phyloP scores from a whole-genome alignment of 2,888 invertebrate species.

The Scaptomyza cyrtandrae region DNA sequence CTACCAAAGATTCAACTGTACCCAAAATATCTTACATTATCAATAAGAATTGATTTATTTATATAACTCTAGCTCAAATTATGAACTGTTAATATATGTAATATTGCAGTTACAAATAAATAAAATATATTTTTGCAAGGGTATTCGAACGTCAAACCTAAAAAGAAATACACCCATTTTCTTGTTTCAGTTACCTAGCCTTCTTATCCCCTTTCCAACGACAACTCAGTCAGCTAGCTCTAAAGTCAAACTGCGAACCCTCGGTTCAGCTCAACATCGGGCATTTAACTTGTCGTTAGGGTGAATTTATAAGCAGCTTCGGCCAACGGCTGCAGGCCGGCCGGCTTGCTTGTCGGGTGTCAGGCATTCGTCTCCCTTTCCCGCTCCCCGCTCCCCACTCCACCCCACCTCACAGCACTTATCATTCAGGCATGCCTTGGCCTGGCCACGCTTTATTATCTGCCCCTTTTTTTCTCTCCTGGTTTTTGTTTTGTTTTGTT shows the following conservation, averaged over 20 bases:
- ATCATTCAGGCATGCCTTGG: conserved; percentile 31
- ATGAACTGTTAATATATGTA: not conserved
- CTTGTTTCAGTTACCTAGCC: conserved; percentile 17
- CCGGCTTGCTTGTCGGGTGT: conserved; percentile 34
- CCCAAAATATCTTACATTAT: not conserved
- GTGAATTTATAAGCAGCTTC: conserved; percentile 72
- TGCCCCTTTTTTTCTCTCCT: conserved; percentile 49
- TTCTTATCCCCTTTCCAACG: not conserved
- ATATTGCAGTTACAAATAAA: not conserved
- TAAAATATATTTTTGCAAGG: conserved; percentile 7
- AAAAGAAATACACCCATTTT: not conserved
- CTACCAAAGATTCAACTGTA: not conserved
- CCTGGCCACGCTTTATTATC: conserved; percentile 79
- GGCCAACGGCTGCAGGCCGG: conserved; percentile 28
- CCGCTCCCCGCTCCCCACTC: not conserved
- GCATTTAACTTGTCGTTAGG: conserved; percentile 79
- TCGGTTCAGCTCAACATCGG: conserved; percentile 29
- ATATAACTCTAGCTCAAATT: not conserved
- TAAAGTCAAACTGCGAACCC: conserved; percentile 51
- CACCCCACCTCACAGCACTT: not conserved
- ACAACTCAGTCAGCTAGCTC: conserved; percentile 9
- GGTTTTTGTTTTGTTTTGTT: conserved; percentile 23
- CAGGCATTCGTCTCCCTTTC: conserved; percentile 43
- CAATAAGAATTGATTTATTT: not conserved
- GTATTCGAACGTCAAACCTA: conserved; percentile 8